Evolutionary conservation across 2,113 vertebrate genomes (phyloP).

Genomic region (Pseudorectes ferrugineus): DNA sequence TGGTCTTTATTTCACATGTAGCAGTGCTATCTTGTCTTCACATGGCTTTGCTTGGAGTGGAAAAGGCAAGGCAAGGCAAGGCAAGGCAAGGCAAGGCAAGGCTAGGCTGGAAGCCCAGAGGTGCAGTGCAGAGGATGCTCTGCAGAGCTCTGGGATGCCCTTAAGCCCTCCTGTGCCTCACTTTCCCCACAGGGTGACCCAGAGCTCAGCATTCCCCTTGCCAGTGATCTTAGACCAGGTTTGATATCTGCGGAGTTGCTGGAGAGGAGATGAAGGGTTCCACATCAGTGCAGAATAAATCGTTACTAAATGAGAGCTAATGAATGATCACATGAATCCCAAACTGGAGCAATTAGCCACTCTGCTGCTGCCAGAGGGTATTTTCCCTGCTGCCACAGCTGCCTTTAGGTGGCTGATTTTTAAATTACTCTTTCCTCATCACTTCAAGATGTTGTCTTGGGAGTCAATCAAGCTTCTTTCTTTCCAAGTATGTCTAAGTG

Average conservation of each 20-base stretch:
- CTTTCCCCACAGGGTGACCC: background rate
- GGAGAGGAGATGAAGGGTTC: background rate
- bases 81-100: background rate
- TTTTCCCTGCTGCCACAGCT: background rate
- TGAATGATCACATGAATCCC: background rate
- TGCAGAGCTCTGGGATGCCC: fast-evolving
- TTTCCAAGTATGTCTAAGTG: background rate
- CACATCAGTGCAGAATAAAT: background rate
- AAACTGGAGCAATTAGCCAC: constrained; percentile 21
- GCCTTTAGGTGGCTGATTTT: constrained; percentile 3
- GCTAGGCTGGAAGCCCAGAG: background rate
- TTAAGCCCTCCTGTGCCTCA: background rate
- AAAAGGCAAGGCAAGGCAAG: background rate
- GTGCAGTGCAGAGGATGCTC: background rate
- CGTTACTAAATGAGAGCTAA: background rate
- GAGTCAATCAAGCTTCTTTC: background rate
- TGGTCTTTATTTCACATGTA: fast-evolving
- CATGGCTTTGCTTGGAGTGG: background rate
- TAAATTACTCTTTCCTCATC: background rate
- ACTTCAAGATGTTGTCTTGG: background rate
- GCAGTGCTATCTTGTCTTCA: background rate
- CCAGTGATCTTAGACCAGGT: background rate
- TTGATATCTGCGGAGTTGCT: background rate
- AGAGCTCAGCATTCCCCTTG: background rate
- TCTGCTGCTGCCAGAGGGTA: background rate